Evolutionary conservation across 2,797 vertebrate species (phyloP), one percentile per base, ranked within the genome.

Genomic region (Eupleurogrammus muticus): DNA sequence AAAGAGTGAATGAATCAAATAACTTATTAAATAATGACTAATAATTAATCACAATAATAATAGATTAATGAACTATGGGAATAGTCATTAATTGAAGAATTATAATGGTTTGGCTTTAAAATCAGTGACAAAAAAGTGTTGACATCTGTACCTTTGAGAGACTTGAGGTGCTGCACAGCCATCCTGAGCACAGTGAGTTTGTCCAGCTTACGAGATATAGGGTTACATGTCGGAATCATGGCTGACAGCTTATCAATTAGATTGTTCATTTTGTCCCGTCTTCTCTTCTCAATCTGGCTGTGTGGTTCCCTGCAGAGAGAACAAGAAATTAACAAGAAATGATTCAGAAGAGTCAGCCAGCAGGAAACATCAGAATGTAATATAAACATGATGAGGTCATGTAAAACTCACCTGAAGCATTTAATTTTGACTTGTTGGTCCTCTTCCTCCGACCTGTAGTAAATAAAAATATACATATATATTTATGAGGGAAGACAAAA

Each of bases 231-330:
- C 5, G 97, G 97, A 83, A 99, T 96, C 96, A 98, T 96, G 46
- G 94, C 94, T 3, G 97, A 97, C 32, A 99, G 91, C 75, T 97
- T 96, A 70, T 98, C 96, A 34, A 98, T 98, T 67, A 98, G 83
- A 58, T 92, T 95, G 87, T 99, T 99, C 96, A 98, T 99, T 92
- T 97, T 99, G 82, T 98, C 96, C 77, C 97, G 92, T 81, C 97
- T 94, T 62, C 96, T 90, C 86, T 99, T 99, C 81, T 99, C 97
- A 2, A 96, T 98, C 88, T 97, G 95, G 87, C 97, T 99, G 78
- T 99, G 97, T 40, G 96, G 96, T 87, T 98, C 97, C 87, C 97
- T 99, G 82, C 8, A 73, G 55, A 68, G 14, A 76, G 12, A n/a
- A n/a, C n/a, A n/a, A n/a, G n/a, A n/a, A n/a, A 73, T 5, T 0